Conservation (phyloP, 2,113 vertebrate genomes). For the Mastomys natalensis region DNA sequence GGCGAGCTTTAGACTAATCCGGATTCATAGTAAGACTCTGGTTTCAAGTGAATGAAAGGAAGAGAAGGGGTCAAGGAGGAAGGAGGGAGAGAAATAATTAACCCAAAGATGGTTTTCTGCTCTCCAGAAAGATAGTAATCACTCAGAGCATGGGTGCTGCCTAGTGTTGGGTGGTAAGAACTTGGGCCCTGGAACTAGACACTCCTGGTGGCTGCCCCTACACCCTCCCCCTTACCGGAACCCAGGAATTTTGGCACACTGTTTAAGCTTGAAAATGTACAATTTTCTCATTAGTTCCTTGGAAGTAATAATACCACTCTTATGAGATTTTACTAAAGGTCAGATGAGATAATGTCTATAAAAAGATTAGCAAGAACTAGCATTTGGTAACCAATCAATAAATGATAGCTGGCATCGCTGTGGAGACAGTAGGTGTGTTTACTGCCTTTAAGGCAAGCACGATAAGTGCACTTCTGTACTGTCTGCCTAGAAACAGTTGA, state of each 20-base stretch:
- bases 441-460: conserved; percentile 28
- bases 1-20: not conserved
- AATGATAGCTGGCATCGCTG: not conserved
- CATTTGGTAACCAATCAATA: conserved; percentile 28
- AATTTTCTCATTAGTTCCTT: conserved; percentile 5
- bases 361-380: not conserved
- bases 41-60: not conserved
- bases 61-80: not conserved
- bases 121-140: not conserved
- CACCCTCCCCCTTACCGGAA: not conserved
- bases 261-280: not conserved
- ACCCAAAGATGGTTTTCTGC: not conserved
- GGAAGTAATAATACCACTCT: not conserved
- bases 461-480: not conserved
- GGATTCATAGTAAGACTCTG: not conserved
- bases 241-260: not conserved
- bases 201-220: not conserved
- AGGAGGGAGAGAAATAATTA: not conserved
- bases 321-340: not conserved
- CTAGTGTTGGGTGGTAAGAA: not conserved
- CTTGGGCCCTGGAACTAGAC: not conserved
- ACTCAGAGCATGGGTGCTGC: not conserved
- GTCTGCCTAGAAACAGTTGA: not conserved
- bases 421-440: not conserved
- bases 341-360: conserved; percentile 5